phyloP scores from a whole-genome alignment of 2,113 vertebrate genomes.

The Rhadina sibilatrix region DNA sequence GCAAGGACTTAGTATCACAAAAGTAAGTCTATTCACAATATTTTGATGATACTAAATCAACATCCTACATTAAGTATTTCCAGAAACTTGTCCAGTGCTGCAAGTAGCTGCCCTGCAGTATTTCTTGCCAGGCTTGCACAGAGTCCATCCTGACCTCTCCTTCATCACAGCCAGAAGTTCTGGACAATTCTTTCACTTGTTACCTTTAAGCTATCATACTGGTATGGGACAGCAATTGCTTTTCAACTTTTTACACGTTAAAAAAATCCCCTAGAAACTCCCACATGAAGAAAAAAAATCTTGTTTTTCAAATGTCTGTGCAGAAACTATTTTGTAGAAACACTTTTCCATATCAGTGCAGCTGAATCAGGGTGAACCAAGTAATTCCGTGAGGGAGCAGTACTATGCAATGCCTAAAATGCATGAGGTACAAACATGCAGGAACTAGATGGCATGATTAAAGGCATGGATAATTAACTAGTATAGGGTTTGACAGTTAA shows the following conservation, averaged over 20 bases:
- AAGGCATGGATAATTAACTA: neutral
- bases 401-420: neutral
- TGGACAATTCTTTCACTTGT: neutral
- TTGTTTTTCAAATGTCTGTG: neutral
- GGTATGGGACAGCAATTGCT: neutral
- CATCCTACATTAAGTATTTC: neutral
- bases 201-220: neutral
- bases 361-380: neutral
- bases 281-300: neutral
- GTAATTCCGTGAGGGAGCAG: neutral
- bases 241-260: neutral
- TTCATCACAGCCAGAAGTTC: neutral
- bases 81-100: neutral
- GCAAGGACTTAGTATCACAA: neutral
- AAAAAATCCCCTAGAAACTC: neutral
- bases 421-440: neutral
- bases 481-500: neutral
- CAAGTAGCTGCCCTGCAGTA: neutral
- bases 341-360: neutral
- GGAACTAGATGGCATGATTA: neutral
- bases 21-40: neutral
- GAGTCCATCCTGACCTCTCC: neutral
- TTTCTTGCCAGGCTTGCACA: neutral
- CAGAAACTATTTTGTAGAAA: neutral
- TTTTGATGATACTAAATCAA: neutral